phyloP scores from a whole-genome alignment of 2,888 invertebrate genomes.

The Nephrotoma flavescens region DNA sequence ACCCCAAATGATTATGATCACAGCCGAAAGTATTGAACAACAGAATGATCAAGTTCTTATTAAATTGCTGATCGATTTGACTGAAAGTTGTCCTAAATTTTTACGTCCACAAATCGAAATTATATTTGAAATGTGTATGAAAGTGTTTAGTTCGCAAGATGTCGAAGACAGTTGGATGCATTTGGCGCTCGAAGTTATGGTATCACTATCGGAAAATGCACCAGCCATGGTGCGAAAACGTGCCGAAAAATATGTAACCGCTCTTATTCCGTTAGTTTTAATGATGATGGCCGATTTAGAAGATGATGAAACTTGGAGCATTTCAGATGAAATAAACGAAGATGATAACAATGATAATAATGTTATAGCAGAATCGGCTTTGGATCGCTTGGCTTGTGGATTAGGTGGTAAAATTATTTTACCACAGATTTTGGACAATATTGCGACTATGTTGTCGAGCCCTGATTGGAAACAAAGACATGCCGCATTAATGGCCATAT shows the following conservation, averaged over 20 bases:
- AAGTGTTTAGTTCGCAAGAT: conserved; percentile 56
- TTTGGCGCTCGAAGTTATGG: conserved; percentile 75
- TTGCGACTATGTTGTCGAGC: conserved; percentile 75
- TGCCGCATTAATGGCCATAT: conserved; percentile 97
- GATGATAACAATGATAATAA: conserved; percentile 92
- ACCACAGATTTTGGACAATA: conserved; percentile 69
- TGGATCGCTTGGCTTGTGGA: conserved; percentile 95
- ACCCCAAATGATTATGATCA: conserved; percentile 57
- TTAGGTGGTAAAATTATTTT: conserved; percentile 85
- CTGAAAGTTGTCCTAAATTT: conserved; percentile 86
- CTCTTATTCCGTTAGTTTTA: conserved; percentile 69
- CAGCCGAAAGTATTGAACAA: conserved; percentile 64
- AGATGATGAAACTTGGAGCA: conserved; percentile 80
- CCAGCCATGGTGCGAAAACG: conserved; percentile 93
- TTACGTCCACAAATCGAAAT: conserved; percentile 72
- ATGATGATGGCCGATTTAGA: conserved; percentile 93
- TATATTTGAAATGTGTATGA: conserved; percentile 79
- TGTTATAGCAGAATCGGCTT: conserved; percentile 88
- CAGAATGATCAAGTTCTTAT: conserved; percentile 81
- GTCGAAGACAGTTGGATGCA: conserved; percentile 75
- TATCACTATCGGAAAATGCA: conserved; percentile 75
- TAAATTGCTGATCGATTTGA: conserved; percentile 86
- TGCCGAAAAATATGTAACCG: conserved; percentile 66
- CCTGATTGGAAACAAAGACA: conserved; percentile 81
- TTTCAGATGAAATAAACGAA: conserved; percentile 72